Conservation (phyloP, 2,888 invertebrate species). For the Podabrus alpinus region DNA sequence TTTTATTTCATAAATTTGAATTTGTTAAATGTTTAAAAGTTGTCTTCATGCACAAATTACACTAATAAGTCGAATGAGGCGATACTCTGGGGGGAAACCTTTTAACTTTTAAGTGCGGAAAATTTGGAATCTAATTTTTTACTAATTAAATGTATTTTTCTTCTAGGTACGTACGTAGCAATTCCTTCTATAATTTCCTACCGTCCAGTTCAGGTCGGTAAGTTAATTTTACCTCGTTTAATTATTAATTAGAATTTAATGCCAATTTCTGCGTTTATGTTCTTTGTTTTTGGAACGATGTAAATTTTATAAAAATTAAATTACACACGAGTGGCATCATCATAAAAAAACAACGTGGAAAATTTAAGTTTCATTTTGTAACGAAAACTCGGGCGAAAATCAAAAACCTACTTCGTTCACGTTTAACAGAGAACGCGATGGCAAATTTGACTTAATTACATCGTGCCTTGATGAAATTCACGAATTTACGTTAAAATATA, state of each 20-base stretch:
- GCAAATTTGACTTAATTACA: constrained; percentile 22
- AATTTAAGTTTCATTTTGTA: neutral
- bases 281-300: neutral
- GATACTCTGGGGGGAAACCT: too few relatives aligned
- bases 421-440: constrained; percentile 6
- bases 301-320: neutral
- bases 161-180: neutral
- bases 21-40: too few relatives aligned
- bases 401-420: neutral
- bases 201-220: neutral
- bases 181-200: neutral
- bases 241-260: neutral
- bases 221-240: neutral
- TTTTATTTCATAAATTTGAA: too few relatives aligned
- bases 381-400: neutral
- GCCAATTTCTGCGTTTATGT: neutral
- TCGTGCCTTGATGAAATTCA: constrained; percentile 14
- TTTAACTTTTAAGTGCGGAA: too few relatives aligned
- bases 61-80: too few relatives aligned
- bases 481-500: constrained; percentile 15
- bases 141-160: neutral
- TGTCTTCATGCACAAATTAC: too few relatives aligned
- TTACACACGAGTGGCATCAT: neutral
- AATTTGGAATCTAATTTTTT: neutral
- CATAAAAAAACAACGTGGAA: neutral